Percentiles rank a stretch among this genome's conserved stretches.
phyloP scores from a whole-genome alignment of 2,797 vertebrate species.

The Rhinophrynus dorsalis region DNA sequence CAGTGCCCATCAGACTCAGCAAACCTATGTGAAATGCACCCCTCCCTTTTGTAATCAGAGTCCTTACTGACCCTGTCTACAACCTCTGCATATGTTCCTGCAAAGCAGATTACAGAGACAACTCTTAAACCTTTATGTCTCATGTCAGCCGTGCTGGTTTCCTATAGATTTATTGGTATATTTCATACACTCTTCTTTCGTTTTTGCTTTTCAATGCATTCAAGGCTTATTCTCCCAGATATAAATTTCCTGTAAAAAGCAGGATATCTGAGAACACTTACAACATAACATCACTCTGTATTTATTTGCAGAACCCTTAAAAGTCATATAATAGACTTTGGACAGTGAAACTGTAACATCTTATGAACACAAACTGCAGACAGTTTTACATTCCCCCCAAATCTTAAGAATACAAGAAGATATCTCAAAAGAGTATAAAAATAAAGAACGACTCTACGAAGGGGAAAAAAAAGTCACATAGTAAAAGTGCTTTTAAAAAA shows the following conservation, averaged over 20 bases:
- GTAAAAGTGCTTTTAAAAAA: conserved; percentile 38
- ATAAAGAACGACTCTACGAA: conserved; percentile 22
- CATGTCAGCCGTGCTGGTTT: neutral
- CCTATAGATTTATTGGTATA: conserved; percentile 17
- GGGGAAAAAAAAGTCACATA: neutral
- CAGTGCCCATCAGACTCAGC: neutral
- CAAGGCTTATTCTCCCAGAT: conserved; percentile 12
- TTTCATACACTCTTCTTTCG: neutral
- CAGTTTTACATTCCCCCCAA: conserved; percentile 19
- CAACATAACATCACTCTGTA: conserved; percentile 12
- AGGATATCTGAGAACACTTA: conserved; percentile 18
- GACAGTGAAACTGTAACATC: conserved; percentile 19
- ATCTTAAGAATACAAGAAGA: conserved; percentile 10
- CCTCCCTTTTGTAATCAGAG: neutral
- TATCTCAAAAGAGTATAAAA: conserved; percentile 25
- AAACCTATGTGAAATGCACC: neutral
- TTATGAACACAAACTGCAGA: conserved; percentile 11
- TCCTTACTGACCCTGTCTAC: conserved; percentile 1
- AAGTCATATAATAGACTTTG: conserved; percentile 25
- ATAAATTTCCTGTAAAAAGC: conserved; percentile 29
- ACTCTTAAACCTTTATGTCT: conserved; percentile 3
- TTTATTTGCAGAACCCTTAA: conserved; percentile 28
- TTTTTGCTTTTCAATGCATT: conserved; percentile 17
- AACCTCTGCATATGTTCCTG: conserved; percentile 12
- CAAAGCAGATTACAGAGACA: conserved; percentile 2